phyloP scores from a whole-genome alignment of 2,888 invertebrate genomes.

The Sesia bembeciformis region DNA sequence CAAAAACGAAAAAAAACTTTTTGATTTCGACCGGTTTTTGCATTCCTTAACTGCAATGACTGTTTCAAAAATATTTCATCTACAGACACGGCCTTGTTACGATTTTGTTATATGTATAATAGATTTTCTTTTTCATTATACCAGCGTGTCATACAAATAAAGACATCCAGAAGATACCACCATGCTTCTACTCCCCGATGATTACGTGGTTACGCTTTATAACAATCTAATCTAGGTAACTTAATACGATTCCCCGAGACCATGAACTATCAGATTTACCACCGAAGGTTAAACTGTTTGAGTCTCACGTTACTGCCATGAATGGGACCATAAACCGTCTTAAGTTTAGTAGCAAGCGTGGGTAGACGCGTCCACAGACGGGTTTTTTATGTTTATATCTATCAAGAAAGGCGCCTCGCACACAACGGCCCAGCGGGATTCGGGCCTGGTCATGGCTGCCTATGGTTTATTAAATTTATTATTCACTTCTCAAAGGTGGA shows the following conservation, averaged over 20 bases:
- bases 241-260: slow-evolving; percentile 23
- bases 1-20: no score
- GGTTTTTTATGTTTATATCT: slow-evolving; percentile 44
- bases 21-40: no score
- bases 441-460: slow-evolving; percentile 23
- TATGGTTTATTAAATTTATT: slow-evolving; percentile 55
- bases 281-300: slow-evolving; percentile 40
- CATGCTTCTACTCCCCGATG: no score
- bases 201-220: no score
- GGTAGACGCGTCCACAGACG: slow-evolving; percentile 37
- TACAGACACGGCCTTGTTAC: no score
- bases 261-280: slow-evolving; percentile 30
- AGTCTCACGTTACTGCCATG: slow-evolving; percentile 47
- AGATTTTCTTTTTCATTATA: no score
- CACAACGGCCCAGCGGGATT: slow-evolving; percentile 46
- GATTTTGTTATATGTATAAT: no score
- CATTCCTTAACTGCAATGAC: no score
- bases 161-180: no score
- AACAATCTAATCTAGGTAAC: slow-evolving; percentile 13
- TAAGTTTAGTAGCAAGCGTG: slow-evolving; percentile 51
- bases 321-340: slow-evolving; percentile 59
- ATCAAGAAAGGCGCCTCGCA: slow-evolving; percentile 56
- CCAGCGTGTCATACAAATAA: no score
- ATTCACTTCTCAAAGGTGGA: slow-evolving; percentile 36
- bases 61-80: no score